Conservation (phyloP, 2,888 invertebrate genomes). For the Dasypogon diadema region DNA sequence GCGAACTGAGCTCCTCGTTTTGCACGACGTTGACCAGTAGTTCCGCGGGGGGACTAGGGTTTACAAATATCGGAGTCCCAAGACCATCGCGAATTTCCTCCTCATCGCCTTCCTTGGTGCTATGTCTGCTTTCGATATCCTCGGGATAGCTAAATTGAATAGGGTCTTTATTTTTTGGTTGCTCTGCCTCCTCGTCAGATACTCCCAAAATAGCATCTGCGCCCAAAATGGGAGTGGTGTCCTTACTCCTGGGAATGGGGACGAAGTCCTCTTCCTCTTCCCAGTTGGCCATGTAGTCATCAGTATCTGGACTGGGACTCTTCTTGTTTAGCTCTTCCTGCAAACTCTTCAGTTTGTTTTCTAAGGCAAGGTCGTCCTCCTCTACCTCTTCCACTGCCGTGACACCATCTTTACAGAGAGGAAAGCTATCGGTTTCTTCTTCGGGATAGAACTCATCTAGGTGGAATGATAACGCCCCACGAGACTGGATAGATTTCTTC, state of each 20-base stretch:
- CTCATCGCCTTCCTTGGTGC: neutral
- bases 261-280: constrained; percentile 64
- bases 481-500: neutral
- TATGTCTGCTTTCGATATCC: too few relatives aligned
- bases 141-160: too few relatives aligned
- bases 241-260: neutral
- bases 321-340: constrained; percentile 16
- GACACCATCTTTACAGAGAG: neutral
- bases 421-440: constrained; percentile 3
- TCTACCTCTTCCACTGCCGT: neutral
- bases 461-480: constrained; percentile 11
- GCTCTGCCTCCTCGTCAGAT: neutral
- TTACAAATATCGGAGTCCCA: constrained; percentile 60
- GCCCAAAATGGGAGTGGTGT: constrained; percentile 55
- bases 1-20: neutral
- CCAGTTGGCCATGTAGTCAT: constrained; percentile 68
- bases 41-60: constrained; percentile 61
- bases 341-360: constrained; percentile 6
- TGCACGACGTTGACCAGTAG: neutral
- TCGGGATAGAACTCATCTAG: constrained; percentile 14
- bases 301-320: constrained; percentile 64
- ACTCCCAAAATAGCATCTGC: constrained; percentile 54
- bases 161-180: neutral
- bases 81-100: constrained; percentile 56
- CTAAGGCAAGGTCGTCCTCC: constrained; percentile 5